Evolutionary conservation across 2,113 vertebrate species (phyloP).

Genomic region (Cyprinodon variegatus): DNA sequence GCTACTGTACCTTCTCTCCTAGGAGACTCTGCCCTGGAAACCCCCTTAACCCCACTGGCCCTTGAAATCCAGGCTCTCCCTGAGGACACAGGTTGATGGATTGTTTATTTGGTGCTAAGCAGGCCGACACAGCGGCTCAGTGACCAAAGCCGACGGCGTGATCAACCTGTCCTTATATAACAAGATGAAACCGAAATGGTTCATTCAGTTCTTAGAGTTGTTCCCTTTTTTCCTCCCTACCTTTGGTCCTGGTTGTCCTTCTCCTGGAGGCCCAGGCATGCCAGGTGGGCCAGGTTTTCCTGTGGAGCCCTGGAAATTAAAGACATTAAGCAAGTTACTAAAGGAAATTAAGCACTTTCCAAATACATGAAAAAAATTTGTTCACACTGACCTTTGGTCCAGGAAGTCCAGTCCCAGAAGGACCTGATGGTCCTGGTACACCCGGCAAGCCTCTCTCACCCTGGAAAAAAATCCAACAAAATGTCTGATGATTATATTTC

Average conservation of each 20-base stretch:
- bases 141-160: too few relatives aligned
- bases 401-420: constrained; percentile 71
- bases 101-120: neutral
- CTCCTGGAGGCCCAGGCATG: constrained; percentile 74
- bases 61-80: constrained; percentile 87
- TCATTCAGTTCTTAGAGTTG: neutral
- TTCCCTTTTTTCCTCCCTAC: constrained; percentile 59
- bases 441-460: constrained; percentile 82
- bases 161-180: neutral
- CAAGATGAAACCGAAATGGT: neutral
- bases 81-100: constrained; percentile 42
- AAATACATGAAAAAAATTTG: neutral
- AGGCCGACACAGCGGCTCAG: neutral
- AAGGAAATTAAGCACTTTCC: neutral
- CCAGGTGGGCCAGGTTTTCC: constrained; percentile 82
- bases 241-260: constrained; percentile 86
- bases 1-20: constrained; percentile 83
- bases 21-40: constrained; percentile 75
- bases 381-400: constrained; percentile 81
- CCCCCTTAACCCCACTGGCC: constrained; percentile 82
- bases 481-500: too few relatives aligned
- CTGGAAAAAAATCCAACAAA: constrained; percentile 57
- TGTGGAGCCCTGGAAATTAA: constrained; percentile 74
- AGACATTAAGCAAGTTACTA: neutral
- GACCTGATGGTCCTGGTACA: constrained; percentile 74